Evolutionary conservation across 2,113 vertebrate genomes (phyloP).

Genomic region (Crotalus tigris): DNA sequence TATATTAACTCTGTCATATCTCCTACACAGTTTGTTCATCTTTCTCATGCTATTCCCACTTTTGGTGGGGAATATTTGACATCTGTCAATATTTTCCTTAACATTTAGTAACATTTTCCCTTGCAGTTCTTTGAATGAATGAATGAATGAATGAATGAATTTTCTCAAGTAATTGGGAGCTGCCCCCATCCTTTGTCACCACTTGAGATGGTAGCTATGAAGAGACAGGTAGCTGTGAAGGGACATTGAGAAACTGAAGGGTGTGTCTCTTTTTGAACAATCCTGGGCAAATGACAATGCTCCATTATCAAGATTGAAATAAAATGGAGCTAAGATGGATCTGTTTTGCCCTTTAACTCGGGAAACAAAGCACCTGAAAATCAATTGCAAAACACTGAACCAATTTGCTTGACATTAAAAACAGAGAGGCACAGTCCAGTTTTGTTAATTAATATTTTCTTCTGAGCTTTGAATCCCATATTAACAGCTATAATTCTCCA

Average conservation of each 20-base stretch:
- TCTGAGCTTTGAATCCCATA: not conserved
- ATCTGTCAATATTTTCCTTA: not conserved
- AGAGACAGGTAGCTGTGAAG: not conserved
- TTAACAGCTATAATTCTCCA: not conserved
- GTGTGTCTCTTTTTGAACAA: not conserved
- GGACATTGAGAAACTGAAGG: not conserved
- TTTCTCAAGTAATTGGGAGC: not conserved
- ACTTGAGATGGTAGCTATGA: not conserved
- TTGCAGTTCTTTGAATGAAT: not conserved
- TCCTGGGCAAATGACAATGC: not conserved
- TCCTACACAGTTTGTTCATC: constrained; percentile 41
- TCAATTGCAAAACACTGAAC: constrained; percentile 22
- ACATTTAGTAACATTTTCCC: not conserved
- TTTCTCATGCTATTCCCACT: constrained; percentile 34
- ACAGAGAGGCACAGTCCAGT: not conserved
- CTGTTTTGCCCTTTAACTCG: not conserved
- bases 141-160: not conserved
- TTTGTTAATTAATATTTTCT: not conserved
- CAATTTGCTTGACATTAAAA: not conserved
- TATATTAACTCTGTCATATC: constrained; percentile 52
- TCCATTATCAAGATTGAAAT: not conserved
- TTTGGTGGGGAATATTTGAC: not conserved
- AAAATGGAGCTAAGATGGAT: not conserved
- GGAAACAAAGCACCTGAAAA: not conserved
- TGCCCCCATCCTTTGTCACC: not conserved